phyloP scores from a whole-genome alignment of 2,888 invertebrate species.

The Cantharis nigra region DNA sequence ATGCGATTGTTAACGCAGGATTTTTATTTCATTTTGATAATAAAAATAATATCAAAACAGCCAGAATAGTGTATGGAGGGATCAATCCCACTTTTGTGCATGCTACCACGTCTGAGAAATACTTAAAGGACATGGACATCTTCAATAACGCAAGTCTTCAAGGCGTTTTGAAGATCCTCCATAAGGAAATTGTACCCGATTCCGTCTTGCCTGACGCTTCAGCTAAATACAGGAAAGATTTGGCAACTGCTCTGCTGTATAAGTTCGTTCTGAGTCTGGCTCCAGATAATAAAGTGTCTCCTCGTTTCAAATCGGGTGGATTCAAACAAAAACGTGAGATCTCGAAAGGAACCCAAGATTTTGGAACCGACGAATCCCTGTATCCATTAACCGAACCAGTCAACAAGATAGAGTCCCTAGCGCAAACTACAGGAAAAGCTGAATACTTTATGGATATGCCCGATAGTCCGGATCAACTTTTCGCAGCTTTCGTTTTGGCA shows the following conservation, averaged over 20 bases:
- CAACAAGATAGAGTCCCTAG: constrained; percentile 72
- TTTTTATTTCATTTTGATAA: constrained; percentile 65
- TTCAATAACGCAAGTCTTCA: constrained; percentile 53
- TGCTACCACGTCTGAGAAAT: constrained; percentile 58
- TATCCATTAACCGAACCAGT: constrained; percentile 79
- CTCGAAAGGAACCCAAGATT: constrained; percentile 72
- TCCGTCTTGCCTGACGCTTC: constrained; percentile 67
- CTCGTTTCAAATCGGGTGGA: constrained; percentile 63
- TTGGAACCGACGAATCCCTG: constrained; percentile 67
- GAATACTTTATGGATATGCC: constrained; percentile 68
- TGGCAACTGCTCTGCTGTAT: constrained; percentile 78
- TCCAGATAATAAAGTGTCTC: constrained; percentile 57
- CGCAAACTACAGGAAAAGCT: constrained; percentile 64
- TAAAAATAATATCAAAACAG: constrained; percentile 50
- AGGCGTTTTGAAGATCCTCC: constrained; percentile 56
- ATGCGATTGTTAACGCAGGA: constrained; percentile 74
- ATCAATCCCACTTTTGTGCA: constrained; percentile 60
- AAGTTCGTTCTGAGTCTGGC: constrained; percentile 68
- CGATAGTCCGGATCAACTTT: constrained; percentile 61
- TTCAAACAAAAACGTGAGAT: constrained; percentile 63
- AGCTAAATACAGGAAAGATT: constrained; percentile 68
- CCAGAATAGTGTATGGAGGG: constrained; percentile 67
- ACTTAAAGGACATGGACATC: constrained; percentile 51
- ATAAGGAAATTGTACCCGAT: constrained; percentile 66
- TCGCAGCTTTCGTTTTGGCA: constrained; percentile 67